Conservation (phyloP, 23 tunicate species). For the Ascidia mentula region DNA sequence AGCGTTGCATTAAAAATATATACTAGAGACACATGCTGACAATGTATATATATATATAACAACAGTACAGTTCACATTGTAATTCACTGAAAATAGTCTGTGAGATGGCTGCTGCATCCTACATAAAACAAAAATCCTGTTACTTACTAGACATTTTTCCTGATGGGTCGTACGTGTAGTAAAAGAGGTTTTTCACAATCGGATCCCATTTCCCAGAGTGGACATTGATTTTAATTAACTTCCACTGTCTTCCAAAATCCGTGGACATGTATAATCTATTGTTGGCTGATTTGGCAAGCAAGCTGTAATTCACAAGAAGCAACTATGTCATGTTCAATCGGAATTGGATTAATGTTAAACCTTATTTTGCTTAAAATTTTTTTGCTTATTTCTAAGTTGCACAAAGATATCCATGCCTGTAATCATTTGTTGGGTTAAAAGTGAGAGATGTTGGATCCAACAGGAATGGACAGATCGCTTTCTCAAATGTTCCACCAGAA, state of each 20-base stretch:
- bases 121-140: no score
- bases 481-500: slow-evolving; percentile 34
- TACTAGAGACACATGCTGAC: no score
- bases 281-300: slow-evolving; percentile 25
- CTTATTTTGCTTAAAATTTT: no score
- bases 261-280: slow-evolving; percentile 26
- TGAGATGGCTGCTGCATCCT: no score
- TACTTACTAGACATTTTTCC: slow-evolving; percentile 33
- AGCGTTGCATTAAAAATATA: no score
- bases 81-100: no score
- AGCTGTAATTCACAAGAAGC: slow-evolving; percentile 14
- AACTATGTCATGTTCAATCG: not conserved
- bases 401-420: slow-evolving; percentile 26
- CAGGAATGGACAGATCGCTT: slow-evolving; percentile 20
- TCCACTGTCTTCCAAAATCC: slow-evolving; percentile 69
- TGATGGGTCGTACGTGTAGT: slow-evolving; percentile 74
- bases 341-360: no score
- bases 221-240: slow-evolving; percentile 25
- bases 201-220: slow-evolving; percentile 74
- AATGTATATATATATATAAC: no score
- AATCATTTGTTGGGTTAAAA: slow-evolving; percentile 46
- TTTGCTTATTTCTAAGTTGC: no score
- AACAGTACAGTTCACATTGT: no score
- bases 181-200: slow-evolving; percentile 38
- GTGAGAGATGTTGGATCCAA: slow-evolving; percentile 37